Conservation (phyloP, 2,888 invertebrate genomes). For the Lasiommata megera region DNA sequence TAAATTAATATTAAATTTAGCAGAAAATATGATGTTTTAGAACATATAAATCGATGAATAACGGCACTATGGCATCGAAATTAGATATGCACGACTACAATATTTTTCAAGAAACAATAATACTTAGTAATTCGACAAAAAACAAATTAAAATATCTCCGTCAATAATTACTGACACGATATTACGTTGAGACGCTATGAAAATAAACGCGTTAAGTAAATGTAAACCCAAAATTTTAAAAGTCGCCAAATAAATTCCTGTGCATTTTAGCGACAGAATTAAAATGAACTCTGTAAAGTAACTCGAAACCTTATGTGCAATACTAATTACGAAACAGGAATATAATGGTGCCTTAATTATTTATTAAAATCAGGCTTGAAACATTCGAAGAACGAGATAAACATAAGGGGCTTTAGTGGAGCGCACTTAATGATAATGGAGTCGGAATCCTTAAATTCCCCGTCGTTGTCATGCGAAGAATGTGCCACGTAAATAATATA, state of each 20-base stretch:
- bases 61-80: constrained; percentile 10
- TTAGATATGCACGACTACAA: too few species aligned
- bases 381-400: constrained; percentile 41
- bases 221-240: background rate
- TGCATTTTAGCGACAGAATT: background rate
- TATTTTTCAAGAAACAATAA: too few species aligned
- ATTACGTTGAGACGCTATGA: background rate
- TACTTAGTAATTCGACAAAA: too few species aligned
- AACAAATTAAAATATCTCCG: too few species aligned
- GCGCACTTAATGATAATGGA: constrained; percentile 62
- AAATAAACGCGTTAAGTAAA: background rate
- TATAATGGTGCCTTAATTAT: constrained; percentile 31
- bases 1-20: background rate
- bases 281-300: constrained; percentile 6
- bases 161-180: too few species aligned
- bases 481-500: constrained; percentile 61
- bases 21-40: background rate
- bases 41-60: background rate
- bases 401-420: constrained; percentile 47
- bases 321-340: constrained; percentile 24
- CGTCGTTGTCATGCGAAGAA: constrained; percentile 57
- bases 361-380: constrained; percentile 41
- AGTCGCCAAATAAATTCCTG: constrained; percentile 1
- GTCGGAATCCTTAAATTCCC: constrained; percentile 43
- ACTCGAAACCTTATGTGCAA: constrained; percentile 15